Evolutionary conservation across 92 coral and sea anemone species (phyloP), one percentile per base, ranked within the genome.

Genomic region (Meandrina meandrites): DNA sequence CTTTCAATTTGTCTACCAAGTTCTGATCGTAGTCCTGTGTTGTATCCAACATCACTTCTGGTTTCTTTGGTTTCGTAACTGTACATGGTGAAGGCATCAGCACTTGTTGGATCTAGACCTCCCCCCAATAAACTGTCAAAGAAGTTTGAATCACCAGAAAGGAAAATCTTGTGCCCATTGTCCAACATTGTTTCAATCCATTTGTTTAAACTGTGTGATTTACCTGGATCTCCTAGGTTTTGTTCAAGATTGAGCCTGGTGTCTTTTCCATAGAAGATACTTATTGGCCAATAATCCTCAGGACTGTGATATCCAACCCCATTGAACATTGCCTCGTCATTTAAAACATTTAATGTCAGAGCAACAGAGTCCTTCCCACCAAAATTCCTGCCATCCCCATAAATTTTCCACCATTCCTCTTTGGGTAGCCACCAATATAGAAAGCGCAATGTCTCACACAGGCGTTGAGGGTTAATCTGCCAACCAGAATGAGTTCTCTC

Each of bases 251-350:
- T 87, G 9, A 91, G 18, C 34, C 91, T 67, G 2, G 86, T 76
- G 48, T 90, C 93, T 30, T 82, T n/a, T n/a, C n/a, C n/a, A n/a
- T n/a, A n/a, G n/a, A n/a, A n/a, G n/a, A n/a, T 69, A n/a, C 89
- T 82, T 16, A 78, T 42, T n/a, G 93, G 93, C 93, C 93, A 90
- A 18, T 80, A 79, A 37, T 90, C 92, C 31, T 60, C 86, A 30
- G 92, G 92, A 79, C 92, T 90, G 56, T 90, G 92, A 30, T 79
- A 85, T 48, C 80, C 57, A n/a, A 37, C 28, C 19, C 37, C 77
- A 62, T 83, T 30, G 51, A 83, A 83, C 86, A 83, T 66, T 69
- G 86, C 86, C 79, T 88, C 57, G 58, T 77, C 51, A 78, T 83
- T 50, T 5, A 72, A 24, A 30, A 72, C 76, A 72, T 72, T 72